Evolutionary conservation across 2,888 invertebrate species (phyloP), one percentile per base, ranked within the genome.

Genomic region (Drosophila mettleri): DNA sequence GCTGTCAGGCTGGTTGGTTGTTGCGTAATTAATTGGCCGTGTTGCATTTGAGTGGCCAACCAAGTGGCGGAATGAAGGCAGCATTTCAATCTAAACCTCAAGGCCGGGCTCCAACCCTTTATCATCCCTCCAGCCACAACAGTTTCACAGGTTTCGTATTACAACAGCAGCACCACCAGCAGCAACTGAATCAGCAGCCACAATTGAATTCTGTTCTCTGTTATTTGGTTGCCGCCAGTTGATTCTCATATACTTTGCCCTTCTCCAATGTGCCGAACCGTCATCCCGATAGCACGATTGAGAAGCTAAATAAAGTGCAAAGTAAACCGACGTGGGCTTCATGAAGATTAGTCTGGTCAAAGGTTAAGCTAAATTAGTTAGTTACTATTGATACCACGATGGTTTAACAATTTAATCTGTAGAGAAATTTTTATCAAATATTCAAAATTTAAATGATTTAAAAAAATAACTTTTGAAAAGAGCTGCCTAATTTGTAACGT

Each of bases 11-110:
- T 51, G 58, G 39, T 38, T 62, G 39, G 52, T 69, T 84, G 78
- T 86, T 84, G 85, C 70, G 85, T 85, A 85, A 85, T 85, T 85
- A 85, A 85, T 85, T 85, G 86, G 86, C 82, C 85, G 80, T 86
- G 85, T 86, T 86, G 82, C 80, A 82, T 74, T 84, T 70, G 80
- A 84, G 86, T 82, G 86, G 78, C 78, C 71, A 73, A 20, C 54
- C 66, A 73, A 76, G 74, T 78, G 69, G 70, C 62, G 58, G 69
- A 61, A 65, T 67, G 62, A 60, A 57, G 70, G 36, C 52, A 52
- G 55, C 58, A 41, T 36, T 57, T 51, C 67, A 65, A 38, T 41
- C 41, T 33, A 53, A n/a, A 12, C 9, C 43, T 29, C 48, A 45
- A 9, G 36, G 12, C 36, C 18, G n/a, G 4, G n/a, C 9, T 14